These are phyloP conservation scores for Telmatherina bonti DNA, from an alignment of 2,797 vertebrate genomes.

Conservation along the genomic window DNA sequence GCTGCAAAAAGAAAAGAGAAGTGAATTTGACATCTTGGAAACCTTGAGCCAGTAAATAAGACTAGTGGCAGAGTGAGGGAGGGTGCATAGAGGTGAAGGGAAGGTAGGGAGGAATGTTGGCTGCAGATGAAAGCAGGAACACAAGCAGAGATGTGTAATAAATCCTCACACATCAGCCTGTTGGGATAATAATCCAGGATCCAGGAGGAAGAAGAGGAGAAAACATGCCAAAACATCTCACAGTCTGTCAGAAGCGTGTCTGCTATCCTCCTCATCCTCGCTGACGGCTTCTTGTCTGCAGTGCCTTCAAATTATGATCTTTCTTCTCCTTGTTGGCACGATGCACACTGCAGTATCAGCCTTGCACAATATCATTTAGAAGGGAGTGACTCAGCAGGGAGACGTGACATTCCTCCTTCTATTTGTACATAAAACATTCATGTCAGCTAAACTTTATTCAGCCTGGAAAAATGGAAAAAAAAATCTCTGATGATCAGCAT, in stretches of 20 bases:
- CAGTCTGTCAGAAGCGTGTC: conserved; percentile 44
- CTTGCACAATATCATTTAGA: not conserved
- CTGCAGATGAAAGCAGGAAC: conserved; percentile 72
- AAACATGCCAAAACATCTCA: conserved; percentile 63
- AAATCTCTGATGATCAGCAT: too few relatives aligned
- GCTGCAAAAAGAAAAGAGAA: not conserved
- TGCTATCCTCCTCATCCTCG: conserved; percentile 2
- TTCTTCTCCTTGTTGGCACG: conserved; percentile 2
- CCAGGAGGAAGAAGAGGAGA: conserved; percentile 61
- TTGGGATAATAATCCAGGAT: conserved; percentile 71
- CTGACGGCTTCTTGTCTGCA: conserved; percentile 5
- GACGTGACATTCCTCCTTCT: too few relatives aligned
- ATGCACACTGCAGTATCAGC: not conserved
- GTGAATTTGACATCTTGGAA: conserved; percentile 36
- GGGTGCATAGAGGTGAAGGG: conserved; percentile 70
- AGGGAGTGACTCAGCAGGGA: too few relatives aligned
- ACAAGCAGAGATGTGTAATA: conserved; percentile 67
- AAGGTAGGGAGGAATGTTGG: conserved; percentile 77
- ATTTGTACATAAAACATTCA: too few relatives aligned
- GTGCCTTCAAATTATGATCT: conserved; percentile 13
- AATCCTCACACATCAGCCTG: conserved; percentile 69
- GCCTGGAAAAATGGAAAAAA: too few relatives aligned
- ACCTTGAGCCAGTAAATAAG: conserved; percentile 34
- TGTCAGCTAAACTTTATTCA: too few relatives aligned
- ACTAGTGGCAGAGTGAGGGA: conserved; percentile 45